phyloP scores from a whole-genome alignment of 2,888 invertebrate genomes.

The Amiota communis region DNA sequence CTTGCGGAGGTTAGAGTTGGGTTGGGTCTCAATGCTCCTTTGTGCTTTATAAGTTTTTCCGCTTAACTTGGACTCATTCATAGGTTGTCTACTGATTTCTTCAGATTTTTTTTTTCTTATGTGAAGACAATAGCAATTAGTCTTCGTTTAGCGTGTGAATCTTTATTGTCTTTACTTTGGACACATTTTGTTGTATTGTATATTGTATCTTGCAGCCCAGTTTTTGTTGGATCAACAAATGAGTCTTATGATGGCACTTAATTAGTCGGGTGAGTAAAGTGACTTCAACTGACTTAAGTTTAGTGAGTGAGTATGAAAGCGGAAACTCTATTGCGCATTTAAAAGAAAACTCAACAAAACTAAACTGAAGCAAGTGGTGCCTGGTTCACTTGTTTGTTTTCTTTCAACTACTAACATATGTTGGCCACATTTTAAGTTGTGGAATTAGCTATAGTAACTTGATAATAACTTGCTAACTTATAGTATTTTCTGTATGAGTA shows the following conservation, averaged over 20 bases:
- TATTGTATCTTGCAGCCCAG: not conserved
- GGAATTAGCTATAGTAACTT: slow-evolving; percentile 8
- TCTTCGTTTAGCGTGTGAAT: slow-evolving; percentile 29
- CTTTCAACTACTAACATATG: not conserved
- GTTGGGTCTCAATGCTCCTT: slow-evolving; percentile 1
- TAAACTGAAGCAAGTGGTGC: not conserved
- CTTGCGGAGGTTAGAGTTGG: too few species aligned
- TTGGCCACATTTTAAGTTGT: not conserved
- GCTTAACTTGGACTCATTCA: not conserved
- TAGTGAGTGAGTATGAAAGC: not conserved
- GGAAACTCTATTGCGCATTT: not conserved
- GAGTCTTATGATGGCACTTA: slow-evolving; percentile 22
- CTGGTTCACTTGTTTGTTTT: slow-evolving; percentile 3
- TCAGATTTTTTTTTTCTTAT: not conserved
- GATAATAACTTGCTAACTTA: not conserved
- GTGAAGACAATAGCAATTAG: slow-evolving; percentile 13
- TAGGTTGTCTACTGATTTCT: slow-evolving; percentile 5
- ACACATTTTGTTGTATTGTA: too few species aligned
- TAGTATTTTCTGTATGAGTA: not conserved
- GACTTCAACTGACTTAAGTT: not conserved
- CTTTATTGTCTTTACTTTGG: slow-evolving; percentile 7
- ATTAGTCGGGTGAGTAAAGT: not conserved
- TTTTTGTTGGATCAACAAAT: not conserved
- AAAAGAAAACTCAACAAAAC: slow-evolving; percentile 10
- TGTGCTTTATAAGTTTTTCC: not conserved